Conservation (phyloP, 2,797 vertebrate genomes). For the Clarias pachynema region DNA sequence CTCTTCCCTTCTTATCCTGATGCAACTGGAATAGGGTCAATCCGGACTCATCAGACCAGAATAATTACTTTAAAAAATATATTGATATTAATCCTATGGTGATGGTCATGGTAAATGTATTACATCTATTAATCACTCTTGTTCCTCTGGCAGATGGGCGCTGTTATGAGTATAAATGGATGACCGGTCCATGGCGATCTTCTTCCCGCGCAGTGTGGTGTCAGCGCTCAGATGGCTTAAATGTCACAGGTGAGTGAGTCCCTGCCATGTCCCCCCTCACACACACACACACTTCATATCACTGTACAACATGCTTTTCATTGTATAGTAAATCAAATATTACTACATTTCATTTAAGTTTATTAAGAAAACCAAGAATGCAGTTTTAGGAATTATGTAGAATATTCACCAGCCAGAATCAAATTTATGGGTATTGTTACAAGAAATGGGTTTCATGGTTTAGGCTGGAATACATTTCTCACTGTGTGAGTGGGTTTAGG, state of each 20-base stretch:
- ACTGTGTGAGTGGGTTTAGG: conserved; percentile 1
- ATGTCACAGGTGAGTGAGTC: conserved; percentile 90
- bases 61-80: neutral
- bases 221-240: conserved; percentile 90
- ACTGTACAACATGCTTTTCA: neutral
- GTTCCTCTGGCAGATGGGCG: conserved; percentile 78
- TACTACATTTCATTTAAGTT: neutral
- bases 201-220: conserved; percentile 94
- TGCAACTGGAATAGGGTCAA: too few relatives aligned
- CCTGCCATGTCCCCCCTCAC: too few relatives aligned
- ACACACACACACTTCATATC: neutral
- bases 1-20: too few relatives aligned
- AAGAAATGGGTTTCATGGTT: neutral
- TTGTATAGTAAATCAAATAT: neutral
- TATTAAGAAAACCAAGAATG: neutral
- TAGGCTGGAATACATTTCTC: conserved; percentile 18
- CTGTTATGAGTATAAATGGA: conserved; percentile 94
- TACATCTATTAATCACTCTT: neutral
- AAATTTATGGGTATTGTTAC: too few relatives aligned
- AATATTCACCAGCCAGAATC: too few relatives aligned
- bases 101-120: neutral
- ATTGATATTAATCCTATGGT: neutral
- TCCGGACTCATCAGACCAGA: too few relatives aligned
- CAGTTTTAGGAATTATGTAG: neutral
- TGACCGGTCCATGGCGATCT: conserved; percentile 86